Conservation (phyloP, 2,113 vertebrate species). For the Phainopepla nitens region DNA sequence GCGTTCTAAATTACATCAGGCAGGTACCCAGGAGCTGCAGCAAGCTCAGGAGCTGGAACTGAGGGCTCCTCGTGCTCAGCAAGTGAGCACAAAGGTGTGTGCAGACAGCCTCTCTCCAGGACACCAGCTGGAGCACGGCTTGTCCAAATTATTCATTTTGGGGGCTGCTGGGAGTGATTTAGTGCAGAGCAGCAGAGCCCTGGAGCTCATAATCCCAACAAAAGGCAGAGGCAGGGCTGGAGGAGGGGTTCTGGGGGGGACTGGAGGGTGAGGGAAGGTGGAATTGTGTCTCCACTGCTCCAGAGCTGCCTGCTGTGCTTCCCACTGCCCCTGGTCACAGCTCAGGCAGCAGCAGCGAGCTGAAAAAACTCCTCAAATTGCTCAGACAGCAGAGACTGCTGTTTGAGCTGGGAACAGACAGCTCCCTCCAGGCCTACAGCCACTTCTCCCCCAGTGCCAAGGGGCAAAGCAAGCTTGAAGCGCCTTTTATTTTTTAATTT, state of each 20-base stretch:
- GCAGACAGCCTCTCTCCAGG: constrained; percentile 70
- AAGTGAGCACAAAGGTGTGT: constrained; percentile 73
- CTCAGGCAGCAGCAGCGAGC: not conserved
- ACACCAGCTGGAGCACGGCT: constrained; percentile 31
- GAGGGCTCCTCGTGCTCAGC: constrained; percentile 64
- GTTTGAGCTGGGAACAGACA: not conserved
- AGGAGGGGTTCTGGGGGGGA: not conserved
- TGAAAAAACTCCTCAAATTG: not conserved
- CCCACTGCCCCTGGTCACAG: not conserved
- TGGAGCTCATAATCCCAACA: constrained; percentile 3
- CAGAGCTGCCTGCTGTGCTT: not conserved
- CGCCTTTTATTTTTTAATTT: not conserved
- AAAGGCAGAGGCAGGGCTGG: not conserved
- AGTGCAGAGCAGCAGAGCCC: constrained; percentile 1
- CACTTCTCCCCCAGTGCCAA: not conserved
- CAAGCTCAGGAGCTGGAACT: constrained; percentile 63
- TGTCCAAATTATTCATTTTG: constrained; percentile 52
- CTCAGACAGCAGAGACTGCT: not conserved
- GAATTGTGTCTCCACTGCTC: not conserved
- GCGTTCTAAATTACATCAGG: constrained; percentile 43
- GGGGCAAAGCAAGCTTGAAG: not conserved
- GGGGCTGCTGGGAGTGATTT: constrained; percentile 60
- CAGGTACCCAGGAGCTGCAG: constrained; percentile 64
- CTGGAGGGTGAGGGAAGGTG: not conserved
- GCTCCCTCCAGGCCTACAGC: not conserved